Base-by-base conservation (phyloP, 2,797 vertebrate species). In the Acestrorhynchus altus region DNA sequence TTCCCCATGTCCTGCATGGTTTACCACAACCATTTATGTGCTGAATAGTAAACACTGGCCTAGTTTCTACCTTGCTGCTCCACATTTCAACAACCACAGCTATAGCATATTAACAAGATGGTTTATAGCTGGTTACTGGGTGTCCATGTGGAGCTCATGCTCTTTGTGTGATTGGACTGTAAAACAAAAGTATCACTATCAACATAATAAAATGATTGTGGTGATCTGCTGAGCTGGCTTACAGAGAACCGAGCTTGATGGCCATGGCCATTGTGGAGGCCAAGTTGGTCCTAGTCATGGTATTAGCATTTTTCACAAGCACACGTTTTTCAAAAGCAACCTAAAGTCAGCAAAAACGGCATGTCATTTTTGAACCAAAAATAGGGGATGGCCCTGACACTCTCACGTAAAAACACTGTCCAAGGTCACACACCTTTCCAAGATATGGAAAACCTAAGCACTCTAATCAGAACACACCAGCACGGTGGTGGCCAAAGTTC, bases 401-500 rank as follows among this genome's bases (percentile, higher is more conserved):
- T 18, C 35, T 52, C 18, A 51, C 8, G n/a, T 67, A 42, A 68
- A 74, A 46, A 79, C 12, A 0, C 12, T 54, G 26, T 44, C 4
- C 20, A 51, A 51, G 70, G 64, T 67, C 77, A 78, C 4, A 13
- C 7, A 1, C 10, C 20, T 61, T 20, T 16, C 2, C n/a, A 52
- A 35, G 15, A 20, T 18, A 42, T 11, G n/a, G 12, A 20, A 18
- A 56, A 49, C 54, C 22, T 1, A 24, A 47, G 15, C 39, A 70
- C 35, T 26, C n/a, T 51, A n/a, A n/a, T 52, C 28, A n/a, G 20
- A 42, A 40, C 31, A 51, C 35, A 26, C 44, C 28, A 39, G 39
- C n/a, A 13, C 2, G 6, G 22, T 28, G 52, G 49, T 28, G 52
- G 49, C 42, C 71, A 44, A 73, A 79, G 77, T 47, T 24, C 56